Evolutionary conservation across 2,797 vertebrate species (phyloP).

Genomic region (Heteromormyrus szaboi): DNA sequence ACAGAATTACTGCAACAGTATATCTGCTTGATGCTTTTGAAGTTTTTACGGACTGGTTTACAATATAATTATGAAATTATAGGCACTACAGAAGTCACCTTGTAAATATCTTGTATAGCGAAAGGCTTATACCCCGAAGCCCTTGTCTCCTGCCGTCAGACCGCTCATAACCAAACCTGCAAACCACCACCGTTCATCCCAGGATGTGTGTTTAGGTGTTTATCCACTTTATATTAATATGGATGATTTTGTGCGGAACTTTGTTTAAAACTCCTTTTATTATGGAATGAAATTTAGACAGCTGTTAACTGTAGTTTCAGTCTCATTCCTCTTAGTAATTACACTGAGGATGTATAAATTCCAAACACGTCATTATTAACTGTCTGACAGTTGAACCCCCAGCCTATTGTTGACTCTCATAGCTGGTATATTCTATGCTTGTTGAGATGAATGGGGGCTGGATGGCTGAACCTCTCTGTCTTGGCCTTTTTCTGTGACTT

Average conservation of each 20-base stretch:
- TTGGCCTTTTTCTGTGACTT: background rate
- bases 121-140: background rate
- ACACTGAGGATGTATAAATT: background rate
- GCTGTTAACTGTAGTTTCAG: background rate
- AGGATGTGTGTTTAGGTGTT: background rate
- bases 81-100: background rate
- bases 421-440: background rate
- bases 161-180: background rate
- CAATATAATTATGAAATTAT: background rate
- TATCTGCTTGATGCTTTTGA: slow-evolving; percentile 4
- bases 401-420: background rate
- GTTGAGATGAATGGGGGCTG: background rate
- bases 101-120: background rate
- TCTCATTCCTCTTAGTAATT: background rate
- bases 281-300: background rate
- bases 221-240: background rate
- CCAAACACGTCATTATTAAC: background rate
- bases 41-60: background rate
- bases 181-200: background rate
- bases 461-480: background rate
- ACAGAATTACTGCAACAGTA: background rate
- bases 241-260: background rate
- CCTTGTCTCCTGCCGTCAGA: background rate
- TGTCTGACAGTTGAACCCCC: background rate
- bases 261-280: background rate